Conservation (phyloP, 2,113 vertebrate genomes). For the Chaenogobius annularis region DNA sequence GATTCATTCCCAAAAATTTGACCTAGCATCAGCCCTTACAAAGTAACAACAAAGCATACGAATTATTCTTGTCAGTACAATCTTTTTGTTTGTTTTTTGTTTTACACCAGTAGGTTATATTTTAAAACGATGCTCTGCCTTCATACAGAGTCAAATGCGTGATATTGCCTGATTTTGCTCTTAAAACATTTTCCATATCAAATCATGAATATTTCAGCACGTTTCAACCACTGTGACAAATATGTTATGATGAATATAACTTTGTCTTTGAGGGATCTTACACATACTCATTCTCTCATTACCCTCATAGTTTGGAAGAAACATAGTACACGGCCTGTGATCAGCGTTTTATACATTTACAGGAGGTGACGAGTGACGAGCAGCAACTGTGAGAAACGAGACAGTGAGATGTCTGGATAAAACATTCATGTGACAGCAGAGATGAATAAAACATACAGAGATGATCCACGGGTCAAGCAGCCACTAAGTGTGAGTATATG, state of each 20-base stretch:
- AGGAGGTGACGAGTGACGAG: conserved; percentile 4
- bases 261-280: conserved; percentile 34
- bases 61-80: no score
- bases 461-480: conserved; percentile 56
- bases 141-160: conserved; percentile 26
- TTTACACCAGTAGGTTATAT: not conserved
- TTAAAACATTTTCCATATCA: conserved; percentile 42
- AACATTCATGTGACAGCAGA: conserved; percentile 56
- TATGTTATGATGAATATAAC: conserved; percentile 60
- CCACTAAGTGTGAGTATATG: conserved; percentile 43
- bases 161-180: conserved; percentile 46
- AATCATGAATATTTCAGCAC: conserved; percentile 61
- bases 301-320: conserved; percentile 59
- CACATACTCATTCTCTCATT: conserved; percentile 53
- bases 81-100: not conserved
- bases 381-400: conserved; percentile 17
- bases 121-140: not conserved
- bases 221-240: conserved; percentile 53
- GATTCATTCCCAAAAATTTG: no score
- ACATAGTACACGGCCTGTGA: conserved; percentile 35
- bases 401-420: conserved; percentile 39
- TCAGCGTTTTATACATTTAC: conserved; percentile 38
- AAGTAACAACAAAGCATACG: no score
- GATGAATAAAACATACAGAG: conserved; percentile 61
- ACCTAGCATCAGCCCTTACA: no score